Evolutionary conservation across 2,797 vertebrate genomes (phyloP).

Genomic region (Gymnothorax reevesii): DNA sequence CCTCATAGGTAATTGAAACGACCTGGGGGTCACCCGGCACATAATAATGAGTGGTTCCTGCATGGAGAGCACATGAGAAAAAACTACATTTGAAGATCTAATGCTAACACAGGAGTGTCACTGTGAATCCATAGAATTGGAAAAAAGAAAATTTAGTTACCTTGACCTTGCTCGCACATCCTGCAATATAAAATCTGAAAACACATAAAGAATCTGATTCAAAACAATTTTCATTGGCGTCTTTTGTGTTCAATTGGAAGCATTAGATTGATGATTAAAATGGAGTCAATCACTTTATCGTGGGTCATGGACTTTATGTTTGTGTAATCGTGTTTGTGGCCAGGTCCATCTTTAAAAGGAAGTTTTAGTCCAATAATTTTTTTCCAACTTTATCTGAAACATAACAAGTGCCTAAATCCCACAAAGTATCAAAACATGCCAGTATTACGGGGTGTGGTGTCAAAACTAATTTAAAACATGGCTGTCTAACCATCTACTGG

Average conservation of each 20-base stretch:
- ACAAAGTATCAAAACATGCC: too few species aligned
- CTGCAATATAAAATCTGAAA: conserved; percentile 37
- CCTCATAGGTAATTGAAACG: too few species aligned
- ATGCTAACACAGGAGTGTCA: background rate
- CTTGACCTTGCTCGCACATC: conserved; percentile 41
- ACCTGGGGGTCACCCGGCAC: background rate
- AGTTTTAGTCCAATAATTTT: too few species aligned
- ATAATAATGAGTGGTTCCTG: conserved; percentile 29
- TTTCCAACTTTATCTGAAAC: too few species aligned
- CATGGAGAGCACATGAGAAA: background rate
- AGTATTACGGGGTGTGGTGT: too few species aligned
- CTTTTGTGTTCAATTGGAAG: background rate
- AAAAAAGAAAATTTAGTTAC: conserved; percentile 34
- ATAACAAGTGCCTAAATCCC: too few species aligned
- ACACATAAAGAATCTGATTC: background rate
- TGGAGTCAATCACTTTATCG: background rate
- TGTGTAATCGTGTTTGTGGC: too few species aligned
- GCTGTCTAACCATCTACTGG: too few species aligned
- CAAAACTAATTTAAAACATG: too few species aligned
- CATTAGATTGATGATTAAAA: background rate
- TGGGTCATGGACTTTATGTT: background rate
- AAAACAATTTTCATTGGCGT: background rate
- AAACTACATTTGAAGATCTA: background rate
- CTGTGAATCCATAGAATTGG: background rate
- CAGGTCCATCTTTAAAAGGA: too few species aligned